Conservation (phyloP, 2,888 invertebrate species). For the Dysmachus trigonus region DNA sequence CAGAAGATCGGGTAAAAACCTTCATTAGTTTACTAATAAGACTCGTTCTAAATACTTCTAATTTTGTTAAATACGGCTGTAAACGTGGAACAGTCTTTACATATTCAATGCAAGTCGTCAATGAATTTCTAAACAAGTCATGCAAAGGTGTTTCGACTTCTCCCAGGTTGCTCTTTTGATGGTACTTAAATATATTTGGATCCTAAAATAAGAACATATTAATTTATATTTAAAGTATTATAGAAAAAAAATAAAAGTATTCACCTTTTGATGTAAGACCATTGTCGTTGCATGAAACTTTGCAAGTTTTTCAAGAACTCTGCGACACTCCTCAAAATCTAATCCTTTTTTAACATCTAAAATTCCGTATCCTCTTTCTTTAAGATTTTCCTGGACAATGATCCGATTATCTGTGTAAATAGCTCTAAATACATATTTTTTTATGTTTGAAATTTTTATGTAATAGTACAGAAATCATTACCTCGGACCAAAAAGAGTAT, state of each 20-base stretch:
- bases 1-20: conserved; percentile 54
- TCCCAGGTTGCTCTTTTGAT: conserved; percentile 54
- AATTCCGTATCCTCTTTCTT: conserved; percentile 65
- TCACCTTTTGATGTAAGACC: conserved; percentile 66
- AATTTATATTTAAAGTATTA: not conserved
- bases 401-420: conserved; percentile 55
- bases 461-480: conserved; percentile 33
- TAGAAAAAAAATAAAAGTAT: not conserved
- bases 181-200: conserved; percentile 55
- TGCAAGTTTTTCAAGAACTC: conserved; percentile 66
- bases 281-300: conserved; percentile 67
- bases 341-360: conserved; percentile 65
- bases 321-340: conserved; percentile 64
- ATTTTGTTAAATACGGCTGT: conserved; percentile 52
- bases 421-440: conserved; percentile 49
- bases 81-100: conserved; percentile 52
- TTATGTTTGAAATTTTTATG: not conserved
- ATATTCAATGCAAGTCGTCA: conserved; percentile 54
- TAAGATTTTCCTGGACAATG: conserved; percentile 66
- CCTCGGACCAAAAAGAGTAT: conserved; percentile 55
- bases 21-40: conserved; percentile 55
- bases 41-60: conserved; percentile 53
- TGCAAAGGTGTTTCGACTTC: conserved; percentile 55
- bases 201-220: conserved; percentile 48
- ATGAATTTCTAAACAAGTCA: conserved; percentile 54